Evolutionary conservation across 1,140 invertebrate species (phyloP).

Genomic region (Rhynchophorus ferrugineus): DNA sequence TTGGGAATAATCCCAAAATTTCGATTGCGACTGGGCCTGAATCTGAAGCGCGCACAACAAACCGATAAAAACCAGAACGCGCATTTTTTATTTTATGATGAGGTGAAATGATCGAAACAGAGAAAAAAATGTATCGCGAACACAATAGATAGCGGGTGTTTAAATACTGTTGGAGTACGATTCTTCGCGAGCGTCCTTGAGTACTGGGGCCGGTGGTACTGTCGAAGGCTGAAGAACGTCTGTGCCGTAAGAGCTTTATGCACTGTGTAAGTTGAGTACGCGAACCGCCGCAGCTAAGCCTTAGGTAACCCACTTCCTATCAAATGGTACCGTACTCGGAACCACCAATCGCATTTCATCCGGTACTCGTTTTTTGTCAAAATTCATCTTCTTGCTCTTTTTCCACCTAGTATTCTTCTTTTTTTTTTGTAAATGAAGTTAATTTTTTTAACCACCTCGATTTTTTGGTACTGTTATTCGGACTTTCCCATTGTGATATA

Average conservation of each 20-base stretch:
- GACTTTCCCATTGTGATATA: too few species aligned
- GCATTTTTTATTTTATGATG: slow-evolving; percentile 26
- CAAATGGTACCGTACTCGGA: slow-evolving; percentile 34
- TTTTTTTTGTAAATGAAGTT: too few species aligned
- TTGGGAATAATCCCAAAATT: slow-evolving; percentile 37
- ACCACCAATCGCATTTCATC: slow-evolving; percentile 24
- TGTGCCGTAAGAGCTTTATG: slow-evolving; percentile 32
- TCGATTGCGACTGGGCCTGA: slow-evolving; percentile 26
- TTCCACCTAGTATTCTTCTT: neutral
- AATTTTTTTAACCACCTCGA: too few species aligned
- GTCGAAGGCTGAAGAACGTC: slow-evolving; percentile 33
- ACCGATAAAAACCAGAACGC: slow-evolving; percentile 26
- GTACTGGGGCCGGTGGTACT: slow-evolving; percentile 29
- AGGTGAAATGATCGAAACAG: slow-evolving; percentile 15
- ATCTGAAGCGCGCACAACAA: slow-evolving; percentile 27
- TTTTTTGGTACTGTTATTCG: too few species aligned
- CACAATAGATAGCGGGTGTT: too few species aligned
- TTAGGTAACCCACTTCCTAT: slow-evolving; percentile 39
- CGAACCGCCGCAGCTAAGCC: slow-evolving; percentile 27
- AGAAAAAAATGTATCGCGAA: too few species aligned
- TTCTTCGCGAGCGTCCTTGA: slow-evolving; percentile 23
- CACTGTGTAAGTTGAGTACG: slow-evolving; percentile 32
- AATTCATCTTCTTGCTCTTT: neutral
- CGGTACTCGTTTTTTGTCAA: slow-evolving; percentile 11
- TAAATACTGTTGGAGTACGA: slow-evolving; percentile 8